Conservation (phyloP, 1,140 invertebrate genomes). For the Bombus fervidus region DNA sequence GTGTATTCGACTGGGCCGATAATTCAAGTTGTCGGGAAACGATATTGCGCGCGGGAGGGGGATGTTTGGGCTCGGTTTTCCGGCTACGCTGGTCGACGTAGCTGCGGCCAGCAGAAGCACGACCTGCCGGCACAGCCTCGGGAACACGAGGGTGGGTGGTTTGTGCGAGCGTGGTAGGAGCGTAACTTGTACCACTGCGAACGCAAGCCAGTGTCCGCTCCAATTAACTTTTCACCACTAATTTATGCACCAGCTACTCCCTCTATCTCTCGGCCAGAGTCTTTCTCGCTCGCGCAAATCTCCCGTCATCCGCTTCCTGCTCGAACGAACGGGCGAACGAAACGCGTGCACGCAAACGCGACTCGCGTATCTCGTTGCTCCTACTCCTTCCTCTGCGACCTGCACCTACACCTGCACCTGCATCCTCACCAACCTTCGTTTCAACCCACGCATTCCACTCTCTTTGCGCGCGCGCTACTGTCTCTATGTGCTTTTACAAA, state of each 20-base stretch:
- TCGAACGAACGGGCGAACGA: not conserved
- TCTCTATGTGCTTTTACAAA: conserved; percentile 47
- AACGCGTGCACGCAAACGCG: conserved; percentile 44
- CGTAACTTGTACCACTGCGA: conserved; percentile 73
- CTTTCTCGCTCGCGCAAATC: conserved; percentile 44
- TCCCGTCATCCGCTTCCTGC: not conserved
- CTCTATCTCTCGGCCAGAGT: conserved; percentile 22
- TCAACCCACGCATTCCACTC: too few species aligned
- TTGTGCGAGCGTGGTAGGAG: conserved; percentile 45
- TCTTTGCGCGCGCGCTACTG: not conserved
- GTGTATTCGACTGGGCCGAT: conserved; percentile 58
- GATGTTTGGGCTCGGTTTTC: not conserved
- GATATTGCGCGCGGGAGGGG: conserved; percentile 7
- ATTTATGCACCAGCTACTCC: conserved; percentile 71
- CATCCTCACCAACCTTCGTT: too few species aligned
- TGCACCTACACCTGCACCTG: too few species aligned
- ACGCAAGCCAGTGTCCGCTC: conserved; percentile 74
- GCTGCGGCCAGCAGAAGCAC: not conserved
- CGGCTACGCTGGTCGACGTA: not conserved
- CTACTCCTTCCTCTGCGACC: not conserved
- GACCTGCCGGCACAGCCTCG: not conserved
- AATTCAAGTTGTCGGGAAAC: conserved; percentile 28
- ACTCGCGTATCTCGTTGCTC: not conserved
- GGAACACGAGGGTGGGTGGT: conserved; percentile 21
- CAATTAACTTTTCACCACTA: conserved; percentile 79